phyloP scores from a whole-genome alignment of 2,797 vertebrate genomes.

The Hipposideros larvatus region DNA sequence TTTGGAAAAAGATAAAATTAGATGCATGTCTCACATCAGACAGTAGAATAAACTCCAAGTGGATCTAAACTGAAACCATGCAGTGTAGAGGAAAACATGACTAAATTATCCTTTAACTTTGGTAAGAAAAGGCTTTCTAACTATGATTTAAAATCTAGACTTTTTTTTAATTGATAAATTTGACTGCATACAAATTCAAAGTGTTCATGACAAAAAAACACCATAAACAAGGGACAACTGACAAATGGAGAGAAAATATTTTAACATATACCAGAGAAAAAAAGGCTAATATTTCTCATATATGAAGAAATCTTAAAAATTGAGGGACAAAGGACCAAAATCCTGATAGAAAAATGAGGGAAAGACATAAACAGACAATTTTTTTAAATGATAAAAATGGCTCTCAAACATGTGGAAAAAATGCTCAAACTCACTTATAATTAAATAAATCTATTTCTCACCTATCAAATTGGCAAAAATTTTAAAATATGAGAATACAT shows the following conservation, averaged over 20 bases:
- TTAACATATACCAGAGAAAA: background rate
- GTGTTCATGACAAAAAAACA: background rate
- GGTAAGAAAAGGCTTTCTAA: background rate
- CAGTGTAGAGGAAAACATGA: background rate
- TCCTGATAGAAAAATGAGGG: background rate
- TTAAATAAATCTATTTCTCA: background rate
- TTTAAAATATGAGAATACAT: background rate
- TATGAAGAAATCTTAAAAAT: constrained; percentile 6
- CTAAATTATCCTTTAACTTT: constrained; percentile 28
- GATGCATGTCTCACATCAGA: background rate
- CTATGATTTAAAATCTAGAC: constrained; percentile 34
- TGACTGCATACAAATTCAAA: background rate
- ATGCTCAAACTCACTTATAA: background rate
- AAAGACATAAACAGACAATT: background rate
- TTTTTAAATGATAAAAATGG: background rate
- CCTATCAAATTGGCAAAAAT: background rate
- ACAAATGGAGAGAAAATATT: background rate
- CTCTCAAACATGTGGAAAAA: background rate
- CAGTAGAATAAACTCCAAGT: constrained; percentile 15
- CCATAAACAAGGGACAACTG: background rate
- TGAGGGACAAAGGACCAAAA: background rate
- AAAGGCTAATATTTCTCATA: background rate
- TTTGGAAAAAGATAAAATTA: constrained; percentile 50
- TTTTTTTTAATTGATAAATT: background rate
- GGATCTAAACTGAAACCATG: constrained; percentile 31